These are phyloP conservation scores for Anolis apletophallus DNA, from an alignment of 2,797 vertebrate species.

Conservation along the genomic window DNA sequence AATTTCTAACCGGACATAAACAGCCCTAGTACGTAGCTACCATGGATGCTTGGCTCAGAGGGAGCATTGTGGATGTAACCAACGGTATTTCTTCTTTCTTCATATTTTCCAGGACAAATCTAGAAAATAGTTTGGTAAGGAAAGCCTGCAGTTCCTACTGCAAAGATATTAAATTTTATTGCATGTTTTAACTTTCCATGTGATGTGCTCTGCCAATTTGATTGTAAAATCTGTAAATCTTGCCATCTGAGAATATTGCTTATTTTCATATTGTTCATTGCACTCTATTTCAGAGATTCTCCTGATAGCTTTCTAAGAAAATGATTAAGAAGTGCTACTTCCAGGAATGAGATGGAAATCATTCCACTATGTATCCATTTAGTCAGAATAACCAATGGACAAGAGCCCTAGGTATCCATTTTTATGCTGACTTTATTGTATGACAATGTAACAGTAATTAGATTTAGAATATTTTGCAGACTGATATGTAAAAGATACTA, in stretches of 20 bases:
- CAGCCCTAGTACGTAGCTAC: too few relatives aligned
- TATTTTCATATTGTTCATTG: not conserved
- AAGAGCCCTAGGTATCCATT: constrained; percentile 9
- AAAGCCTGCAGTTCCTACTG: not conserved
- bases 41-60: not conserved
- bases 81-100: not conserved
- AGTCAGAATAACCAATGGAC: not conserved
- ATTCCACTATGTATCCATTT: constrained; percentile 24
- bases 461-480: constrained; percentile 22
- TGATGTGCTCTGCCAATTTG: not conserved
- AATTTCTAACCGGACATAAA: too few relatives aligned
- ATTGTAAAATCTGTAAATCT: not conserved
- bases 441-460: constrained; percentile 16
- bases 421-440: constrained; percentile 18
- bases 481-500: not conserved
- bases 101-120: not conserved
- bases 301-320: not conserved
- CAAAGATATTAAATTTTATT: not conserved
- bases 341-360: constrained; percentile 18
- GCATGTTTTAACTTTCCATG: not conserved
- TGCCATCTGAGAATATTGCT: not conserved
- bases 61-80: not conserved
- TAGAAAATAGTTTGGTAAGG: not conserved
- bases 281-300: not conserved
- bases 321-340: not conserved